Conservation (phyloP, 1,140 invertebrate genomes). For the Lerema accius region DNA sequence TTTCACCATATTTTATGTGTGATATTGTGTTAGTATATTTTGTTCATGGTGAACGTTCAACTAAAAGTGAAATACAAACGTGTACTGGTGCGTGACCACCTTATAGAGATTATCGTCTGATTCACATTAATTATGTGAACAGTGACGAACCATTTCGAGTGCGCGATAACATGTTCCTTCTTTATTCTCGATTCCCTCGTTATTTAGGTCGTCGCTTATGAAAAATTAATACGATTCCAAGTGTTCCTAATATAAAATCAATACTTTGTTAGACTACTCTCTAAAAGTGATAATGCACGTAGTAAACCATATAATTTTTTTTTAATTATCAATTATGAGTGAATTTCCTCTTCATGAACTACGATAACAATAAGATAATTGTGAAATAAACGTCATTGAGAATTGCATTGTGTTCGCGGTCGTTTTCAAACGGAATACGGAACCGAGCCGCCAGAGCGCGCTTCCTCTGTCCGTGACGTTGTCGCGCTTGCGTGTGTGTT, state of each 20-base stretch:
- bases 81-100: constrained; percentile 48
- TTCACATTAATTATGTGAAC: constrained; percentile 77
- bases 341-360: not conserved
- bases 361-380: constrained; percentile 39
- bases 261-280: constrained; percentile 49
- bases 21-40: constrained; percentile 27
- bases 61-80: constrained; percentile 33
- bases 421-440: constrained; percentile 58
- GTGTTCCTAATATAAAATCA: constrained; percentile 70
- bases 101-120: constrained; percentile 58
- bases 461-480: constrained; percentile 49
- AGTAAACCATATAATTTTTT: constrained; percentile 25
- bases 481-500: constrained; percentile 56
- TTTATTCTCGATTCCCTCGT: constrained; percentile 41
- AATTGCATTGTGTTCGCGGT: constrained; percentile 55
- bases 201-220: constrained; percentile 27
- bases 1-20: constrained; percentile 36
- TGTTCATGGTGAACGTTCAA: constrained; percentile 16
- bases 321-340: constrained; percentile 21
- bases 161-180: constrained; percentile 65
- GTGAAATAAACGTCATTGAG: constrained; percentile 49
- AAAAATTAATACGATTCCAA: constrained; percentile 43
- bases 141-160: constrained; percentile 69
- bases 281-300: not conserved
- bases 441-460: constrained; percentile 49